phyloP scores from a whole-genome alignment of 2,113 vertebrate genomes.

The Cnemophilus loriae region DNA sequence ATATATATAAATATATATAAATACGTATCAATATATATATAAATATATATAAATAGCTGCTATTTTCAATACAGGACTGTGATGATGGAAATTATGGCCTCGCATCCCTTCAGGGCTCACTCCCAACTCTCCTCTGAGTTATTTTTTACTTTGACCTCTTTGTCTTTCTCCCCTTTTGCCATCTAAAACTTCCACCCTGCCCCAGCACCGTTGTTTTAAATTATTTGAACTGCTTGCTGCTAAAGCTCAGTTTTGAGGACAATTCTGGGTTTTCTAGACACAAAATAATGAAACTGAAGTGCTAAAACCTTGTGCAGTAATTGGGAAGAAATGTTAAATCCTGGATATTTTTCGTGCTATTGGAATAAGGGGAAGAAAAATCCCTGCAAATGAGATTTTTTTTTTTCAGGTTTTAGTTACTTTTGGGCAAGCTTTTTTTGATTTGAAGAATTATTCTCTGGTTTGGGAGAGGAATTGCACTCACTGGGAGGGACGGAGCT shows the following conservation, averaged over 20 bases:
- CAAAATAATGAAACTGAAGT: accelerated
- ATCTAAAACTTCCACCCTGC: neutral
- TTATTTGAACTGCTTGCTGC: accelerated
- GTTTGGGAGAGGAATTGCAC: neutral
- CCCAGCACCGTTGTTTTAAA: neutral
- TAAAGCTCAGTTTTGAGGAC: neutral
- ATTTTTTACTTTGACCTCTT: neutral
- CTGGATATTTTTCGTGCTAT: accelerated
- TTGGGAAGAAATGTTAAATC: neutral
- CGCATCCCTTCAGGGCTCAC: neutral
- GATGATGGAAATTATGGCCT: neutral
- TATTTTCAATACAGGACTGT: neutral
- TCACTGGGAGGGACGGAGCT: neutral
- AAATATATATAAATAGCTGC: accelerated
- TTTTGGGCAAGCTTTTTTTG: neutral
- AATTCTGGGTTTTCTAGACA: neutral
- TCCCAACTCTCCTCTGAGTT: neutral
- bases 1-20: neutral
- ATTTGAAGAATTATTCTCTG: neutral
- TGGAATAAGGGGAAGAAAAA: accelerated
- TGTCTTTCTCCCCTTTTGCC: neutral
- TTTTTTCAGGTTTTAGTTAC: neutral
- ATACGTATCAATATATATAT: neutral
- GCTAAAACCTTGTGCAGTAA: neutral
- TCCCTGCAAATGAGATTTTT: neutral